Evolutionary conservation across 1,140 invertebrate species (phyloP).

Genomic region (Melitaea cinxia): DNA sequence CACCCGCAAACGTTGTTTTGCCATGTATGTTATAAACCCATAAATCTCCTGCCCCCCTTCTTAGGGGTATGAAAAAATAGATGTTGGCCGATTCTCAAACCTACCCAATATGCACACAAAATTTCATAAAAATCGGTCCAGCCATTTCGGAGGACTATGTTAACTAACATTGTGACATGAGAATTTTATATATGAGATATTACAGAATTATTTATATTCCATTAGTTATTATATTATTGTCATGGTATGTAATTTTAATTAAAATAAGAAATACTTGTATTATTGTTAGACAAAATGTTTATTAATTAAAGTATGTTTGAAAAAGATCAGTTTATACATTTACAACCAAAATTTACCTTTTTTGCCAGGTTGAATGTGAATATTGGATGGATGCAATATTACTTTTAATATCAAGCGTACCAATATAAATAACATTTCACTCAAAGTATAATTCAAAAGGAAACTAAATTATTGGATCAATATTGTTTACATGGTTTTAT

Average conservation of each 20-base stretch:
- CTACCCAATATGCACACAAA: no score
- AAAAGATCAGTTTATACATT: constrained; percentile 23
- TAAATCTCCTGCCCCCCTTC: no score
- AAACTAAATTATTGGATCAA: constrained; percentile 61
- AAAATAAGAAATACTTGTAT: constrained; percentile 8
- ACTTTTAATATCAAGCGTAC: constrained; percentile 40
- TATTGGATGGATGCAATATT: constrained; percentile 53
- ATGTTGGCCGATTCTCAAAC: no score
- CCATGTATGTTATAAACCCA: no score
- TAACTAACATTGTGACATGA: no score
- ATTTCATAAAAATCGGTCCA: no score
- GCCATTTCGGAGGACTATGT: no score
- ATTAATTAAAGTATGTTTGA: constrained; percentile 6
- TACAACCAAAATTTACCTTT: background rate
- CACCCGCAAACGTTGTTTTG: no score
- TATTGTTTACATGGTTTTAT: constrained; percentile 80
- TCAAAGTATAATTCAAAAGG: constrained; percentile 34
- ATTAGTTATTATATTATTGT: background rate
- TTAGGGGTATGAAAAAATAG: no score
- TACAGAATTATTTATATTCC: background rate
- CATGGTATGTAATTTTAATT: background rate
- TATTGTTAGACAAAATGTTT: constrained; percentile 9
- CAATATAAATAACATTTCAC: constrained; percentile 40
- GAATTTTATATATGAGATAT: no score
- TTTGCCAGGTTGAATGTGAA: constrained; percentile 61